Evolutionary conservation across 37 sponge, comb jelly and placozoan species (phyloP), one percentile per base, ranked within the genome.

Genomic region (Halisarca cf. caerulea): DNA sequence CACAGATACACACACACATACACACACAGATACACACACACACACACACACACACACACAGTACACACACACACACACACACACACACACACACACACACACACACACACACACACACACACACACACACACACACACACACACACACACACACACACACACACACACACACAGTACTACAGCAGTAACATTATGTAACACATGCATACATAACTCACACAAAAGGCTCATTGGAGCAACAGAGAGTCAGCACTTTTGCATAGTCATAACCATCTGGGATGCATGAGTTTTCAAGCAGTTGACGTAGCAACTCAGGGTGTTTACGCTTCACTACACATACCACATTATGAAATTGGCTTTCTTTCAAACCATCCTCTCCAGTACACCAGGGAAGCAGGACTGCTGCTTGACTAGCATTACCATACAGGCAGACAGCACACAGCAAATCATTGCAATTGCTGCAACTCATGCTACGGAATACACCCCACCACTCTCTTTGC

Each of bases 401-500:
- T n/a, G n/a, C 36, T 20, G 77, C 77, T 37, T 74, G 77, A 2
- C 41, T 44, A 2, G 3, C 45, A 43, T 43, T 44, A 18, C 77
- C 77, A 41, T 41, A 74, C 77, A 44, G 17, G 45, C 77, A 74
- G 1, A 74, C 77, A 6, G 45, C 44, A 3, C 9, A 23, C 15
- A 74, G 7, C 24, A 74, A 15, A 44, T 74, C 15, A 2, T 33
- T 15, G 3, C 17, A 21, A 7, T 74, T 20, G 0, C 2, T 17
- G 2, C 24, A n/a, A 23, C 21, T 44, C 45, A 39, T 74, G 18
- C 77, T 2, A 25, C 42, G 23, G 18, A 74, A 74, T 20, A 74
- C 77, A 1, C 11, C 20, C 77, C 77, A 74, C 77, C 77, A 74
- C 44, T 74, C 44, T n/a, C 21, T 17, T n/a, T 41, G 77, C n/a